Evolutionary conservation across 2,797 vertebrate species (phyloP).

Genomic region (Sebastes elongatus): DNA sequence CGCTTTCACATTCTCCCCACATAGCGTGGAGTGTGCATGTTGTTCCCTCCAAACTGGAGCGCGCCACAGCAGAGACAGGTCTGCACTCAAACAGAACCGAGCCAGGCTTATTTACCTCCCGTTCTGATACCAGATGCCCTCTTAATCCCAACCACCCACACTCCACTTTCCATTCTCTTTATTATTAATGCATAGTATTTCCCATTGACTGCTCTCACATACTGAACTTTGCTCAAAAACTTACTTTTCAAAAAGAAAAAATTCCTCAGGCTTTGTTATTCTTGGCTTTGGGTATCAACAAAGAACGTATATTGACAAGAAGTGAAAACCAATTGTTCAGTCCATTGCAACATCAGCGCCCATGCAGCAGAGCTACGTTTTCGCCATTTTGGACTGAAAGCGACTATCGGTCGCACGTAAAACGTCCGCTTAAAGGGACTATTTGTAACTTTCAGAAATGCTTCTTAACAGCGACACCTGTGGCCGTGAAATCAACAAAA

Average conservation of each 20-base stretch:
- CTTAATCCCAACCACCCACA: constrained; percentile 44
- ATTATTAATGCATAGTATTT: constrained; percentile 39
- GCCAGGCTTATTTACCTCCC: constrained; percentile 60
- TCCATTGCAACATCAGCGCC: no score
- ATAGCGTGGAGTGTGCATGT: constrained; percentile 71
- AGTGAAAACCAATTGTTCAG: no score
- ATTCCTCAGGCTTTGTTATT: neutral
- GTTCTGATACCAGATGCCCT: constrained; percentile 54
- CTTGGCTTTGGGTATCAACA: neutral
- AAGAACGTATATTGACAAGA: no score
- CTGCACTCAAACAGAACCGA: constrained; percentile 60
- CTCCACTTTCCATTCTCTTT: constrained; percentile 21
- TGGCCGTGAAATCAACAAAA: no score
- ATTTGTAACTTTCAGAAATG: no score
- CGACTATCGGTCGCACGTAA: no score
- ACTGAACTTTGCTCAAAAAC: constrained; percentile 24
- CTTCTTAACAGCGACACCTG: no score
- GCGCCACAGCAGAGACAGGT: constrained; percentile 61
- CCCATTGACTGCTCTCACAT: constrained; percentile 5
- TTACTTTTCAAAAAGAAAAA: neutral
- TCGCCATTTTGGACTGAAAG: no score
- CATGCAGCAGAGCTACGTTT: no score
- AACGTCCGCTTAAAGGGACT: no score
- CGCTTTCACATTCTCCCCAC: constrained; percentile 83
- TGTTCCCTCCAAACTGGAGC: constrained; percentile 62